Conservation (phyloP, 1,140 invertebrate genomes). For the Platyura marginata region DNA sequence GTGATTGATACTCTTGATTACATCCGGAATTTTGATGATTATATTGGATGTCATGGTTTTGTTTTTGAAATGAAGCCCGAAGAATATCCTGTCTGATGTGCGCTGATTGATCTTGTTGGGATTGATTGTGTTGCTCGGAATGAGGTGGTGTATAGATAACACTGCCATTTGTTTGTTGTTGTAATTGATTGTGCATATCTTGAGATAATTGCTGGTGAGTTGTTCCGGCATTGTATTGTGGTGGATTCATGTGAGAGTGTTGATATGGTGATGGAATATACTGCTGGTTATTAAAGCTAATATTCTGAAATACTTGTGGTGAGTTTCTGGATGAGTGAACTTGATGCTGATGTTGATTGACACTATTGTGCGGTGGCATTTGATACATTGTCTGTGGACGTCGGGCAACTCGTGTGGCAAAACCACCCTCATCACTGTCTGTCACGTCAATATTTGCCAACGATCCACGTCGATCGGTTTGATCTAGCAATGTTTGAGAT, state of each 20-base stretch:
- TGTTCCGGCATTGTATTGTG: neutral
- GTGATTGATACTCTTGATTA: conserved; percentile 13
- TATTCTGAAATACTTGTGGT: neutral
- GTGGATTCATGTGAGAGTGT: neutral
- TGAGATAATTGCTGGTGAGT: neutral
- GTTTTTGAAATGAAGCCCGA: conserved; percentile 3
- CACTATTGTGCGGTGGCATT: neutral
- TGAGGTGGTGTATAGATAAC: conserved; percentile 5
- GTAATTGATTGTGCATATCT: neutral
- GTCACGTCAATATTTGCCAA: conserved; percentile 8
- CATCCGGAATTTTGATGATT: conserved; percentile 10
- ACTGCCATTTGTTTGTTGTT: conserved; percentile 1
- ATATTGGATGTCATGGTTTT: neutral
- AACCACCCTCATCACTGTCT: conserved; percentile 4
- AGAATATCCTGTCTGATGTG: conserved; percentile 1
- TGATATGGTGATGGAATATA: neutral
- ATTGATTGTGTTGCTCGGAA: conserved; percentile 30
- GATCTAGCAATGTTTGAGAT: conserved; percentile 1
- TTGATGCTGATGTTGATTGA: neutral
- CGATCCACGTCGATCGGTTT: conserved; percentile 9
- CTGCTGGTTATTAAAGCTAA: neutral
- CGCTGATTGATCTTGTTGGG: conserved; percentile 6
- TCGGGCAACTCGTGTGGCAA: neutral
- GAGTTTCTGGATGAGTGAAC: neutral
- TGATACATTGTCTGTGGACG: conserved; percentile 2